These are phyloP conservation scores for Cinclus mexicanus DNA, from an alignment of 2,113 vertebrate genomes.

Conservation along the genomic window DNA sequence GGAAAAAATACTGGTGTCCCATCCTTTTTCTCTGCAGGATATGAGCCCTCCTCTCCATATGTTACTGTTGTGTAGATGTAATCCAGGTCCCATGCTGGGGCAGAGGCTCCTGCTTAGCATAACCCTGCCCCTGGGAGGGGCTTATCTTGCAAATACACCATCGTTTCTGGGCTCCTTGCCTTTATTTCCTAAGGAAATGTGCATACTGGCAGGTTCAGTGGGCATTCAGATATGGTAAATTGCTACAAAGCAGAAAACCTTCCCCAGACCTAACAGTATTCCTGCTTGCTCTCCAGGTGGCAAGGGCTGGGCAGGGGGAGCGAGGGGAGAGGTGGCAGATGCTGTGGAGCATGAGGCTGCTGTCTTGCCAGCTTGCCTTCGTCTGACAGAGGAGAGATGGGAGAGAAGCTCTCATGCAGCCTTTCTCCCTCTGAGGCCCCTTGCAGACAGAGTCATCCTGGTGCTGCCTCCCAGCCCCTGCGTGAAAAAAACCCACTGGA, in stretches of 20 bases:
- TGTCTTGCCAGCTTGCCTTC: neutral
- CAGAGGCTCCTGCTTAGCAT: neutral
- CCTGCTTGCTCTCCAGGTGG: neutral
- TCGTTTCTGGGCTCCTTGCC: neutral
- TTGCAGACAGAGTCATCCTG: neutral
- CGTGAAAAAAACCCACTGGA: neutral
- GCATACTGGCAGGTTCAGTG: neutral
- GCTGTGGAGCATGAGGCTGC: neutral
- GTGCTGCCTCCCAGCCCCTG: neutral
- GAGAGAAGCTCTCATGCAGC: neutral
- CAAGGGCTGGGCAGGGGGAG: neutral
- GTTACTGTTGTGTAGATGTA: neutral
- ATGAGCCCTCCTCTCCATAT: neutral
- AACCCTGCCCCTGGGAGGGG: conserved; percentile 26
- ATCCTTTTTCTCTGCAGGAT: neutral
- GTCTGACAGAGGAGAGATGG: neutral
- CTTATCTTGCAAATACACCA: neutral
- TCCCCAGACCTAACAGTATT: neutral
- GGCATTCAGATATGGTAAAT: neutral
- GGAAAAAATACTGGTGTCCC: neutral
- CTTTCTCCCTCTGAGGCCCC: neutral
- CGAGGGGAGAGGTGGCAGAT: conserved; percentile 6
- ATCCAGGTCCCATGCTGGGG: neutral
- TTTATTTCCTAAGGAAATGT: neutral
- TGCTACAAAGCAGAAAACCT: neutral